These are phyloP conservation scores for Drosophila eohydei DNA, from an alignment of 2,888 invertebrate genomes.

Conservation along the genomic window DNA sequence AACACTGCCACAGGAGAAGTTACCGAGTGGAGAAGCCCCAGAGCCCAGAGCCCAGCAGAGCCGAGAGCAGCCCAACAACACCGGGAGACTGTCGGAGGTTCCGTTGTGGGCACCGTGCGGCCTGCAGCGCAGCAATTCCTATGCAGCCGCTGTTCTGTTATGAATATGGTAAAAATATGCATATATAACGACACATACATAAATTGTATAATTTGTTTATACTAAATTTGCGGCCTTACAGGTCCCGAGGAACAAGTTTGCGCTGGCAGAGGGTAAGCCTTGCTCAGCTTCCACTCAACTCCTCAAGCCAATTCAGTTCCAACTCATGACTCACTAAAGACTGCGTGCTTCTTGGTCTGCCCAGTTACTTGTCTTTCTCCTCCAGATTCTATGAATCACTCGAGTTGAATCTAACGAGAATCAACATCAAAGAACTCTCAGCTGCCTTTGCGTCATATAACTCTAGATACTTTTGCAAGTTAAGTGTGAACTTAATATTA, in stretches of 20 bases:
- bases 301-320: background rate
- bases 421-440: background rate
- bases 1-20: conserved; percentile 26
- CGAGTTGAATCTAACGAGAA: conserved; percentile 7
- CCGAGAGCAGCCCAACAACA: conserved; percentile 14
- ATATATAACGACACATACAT: conserved; percentile 30
- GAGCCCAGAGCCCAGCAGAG: background rate
- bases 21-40: conserved; percentile 7
- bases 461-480: background rate
- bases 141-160: conserved; percentile 31
- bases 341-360: conserved; percentile 11
- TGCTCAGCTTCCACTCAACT: background rate
- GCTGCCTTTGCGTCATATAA: background rate
- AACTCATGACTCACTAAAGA: conserved; percentile 27
- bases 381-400: conserved; percentile 29
- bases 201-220: conserved; percentile 68
- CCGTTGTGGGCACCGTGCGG: conserved; percentile 15
- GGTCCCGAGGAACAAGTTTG: conserved; percentile 27
- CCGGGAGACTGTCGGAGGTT: conserved; percentile 16
- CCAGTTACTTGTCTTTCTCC: conserved; percentile 3
- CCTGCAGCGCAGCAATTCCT: conserved; percentile 31
- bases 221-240: conserved; percentile 25
- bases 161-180: conserved; percentile 54
- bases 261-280: background rate
- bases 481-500: background rate